Evolutionary conservation across 2,888 invertebrate species (phyloP).

Genomic region (Drosophila testacea): DNA sequence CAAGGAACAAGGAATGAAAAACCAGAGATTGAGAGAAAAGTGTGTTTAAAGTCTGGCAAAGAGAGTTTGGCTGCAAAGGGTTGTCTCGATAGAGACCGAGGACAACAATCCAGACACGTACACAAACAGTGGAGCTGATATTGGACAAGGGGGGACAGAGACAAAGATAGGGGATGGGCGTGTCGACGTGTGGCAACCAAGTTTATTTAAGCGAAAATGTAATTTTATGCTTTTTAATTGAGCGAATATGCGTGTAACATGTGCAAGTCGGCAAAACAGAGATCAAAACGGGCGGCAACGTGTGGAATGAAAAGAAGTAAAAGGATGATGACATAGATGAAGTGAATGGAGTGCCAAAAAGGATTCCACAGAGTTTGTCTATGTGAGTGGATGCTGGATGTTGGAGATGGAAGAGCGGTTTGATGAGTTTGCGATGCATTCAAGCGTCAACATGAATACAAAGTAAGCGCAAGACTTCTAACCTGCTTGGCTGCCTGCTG

Average conservation of each 20-base stretch:
- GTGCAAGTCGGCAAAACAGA: slow-evolving; percentile 44
- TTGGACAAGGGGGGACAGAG: background rate
- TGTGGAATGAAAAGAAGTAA: slow-evolving; percentile 10
- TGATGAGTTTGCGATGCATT: slow-evolving; percentile 78
- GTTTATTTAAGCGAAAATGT: slow-evolving; percentile 79
- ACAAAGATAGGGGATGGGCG: slow-evolving; percentile 3
- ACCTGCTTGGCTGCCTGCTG: slow-evolving; percentile 46
- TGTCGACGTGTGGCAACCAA: slow-evolving; percentile 20
- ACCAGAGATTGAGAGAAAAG: slow-evolving; percentile 12
- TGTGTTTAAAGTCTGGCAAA: slow-evolving; percentile 26
- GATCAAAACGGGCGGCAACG: slow-evolving; percentile 12
- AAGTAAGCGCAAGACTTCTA: slow-evolving; percentile 37
- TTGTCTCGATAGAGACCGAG: slow-evolving; percentile 27
- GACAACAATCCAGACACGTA: slow-evolving; percentile 34
- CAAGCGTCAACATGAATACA: slow-evolving; percentile 74
- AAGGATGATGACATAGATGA: slow-evolving; percentile 19
- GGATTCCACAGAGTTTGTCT: background rate
- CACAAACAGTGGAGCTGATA: slow-evolving; percentile 13
- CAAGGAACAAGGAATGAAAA: slow-evolving; percentile 9
- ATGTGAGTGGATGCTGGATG: background rate
- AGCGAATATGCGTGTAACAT: slow-evolving; percentile 77
- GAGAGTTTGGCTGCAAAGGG: background rate
- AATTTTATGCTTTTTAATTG: slow-evolving; percentile 82
- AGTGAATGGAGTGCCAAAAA: slow-evolving; percentile 32
- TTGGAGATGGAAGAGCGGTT: slow-evolving; percentile 11